A percentile compares a stretch with the other conserved stretches of the same genome.
Conservation (phyloP, 2,113 vertebrate species). For the Pithys albifrons region DNA sequence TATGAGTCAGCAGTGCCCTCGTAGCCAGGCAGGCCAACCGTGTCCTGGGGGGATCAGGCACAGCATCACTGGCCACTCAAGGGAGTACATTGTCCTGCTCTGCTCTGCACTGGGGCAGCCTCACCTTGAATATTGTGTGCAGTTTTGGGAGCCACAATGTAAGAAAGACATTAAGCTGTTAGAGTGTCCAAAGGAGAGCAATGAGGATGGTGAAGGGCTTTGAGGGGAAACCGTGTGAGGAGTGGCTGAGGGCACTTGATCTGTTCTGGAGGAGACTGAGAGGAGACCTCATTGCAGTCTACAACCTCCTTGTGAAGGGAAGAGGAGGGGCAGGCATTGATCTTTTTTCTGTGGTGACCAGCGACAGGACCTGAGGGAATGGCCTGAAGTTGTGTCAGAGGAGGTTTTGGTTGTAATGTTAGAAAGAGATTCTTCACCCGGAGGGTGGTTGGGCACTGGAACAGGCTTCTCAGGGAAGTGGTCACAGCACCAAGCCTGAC, state of each 20-base stretch:
- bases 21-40: background rate
- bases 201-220: background rate
- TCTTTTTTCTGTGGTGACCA: background rate
- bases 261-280: background rate
- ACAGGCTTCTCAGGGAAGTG: background rate
- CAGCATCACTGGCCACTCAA: background rate
- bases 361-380: background rate
- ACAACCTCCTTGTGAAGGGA: background rate
- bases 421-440: accelerated
- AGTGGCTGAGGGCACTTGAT: background rate
- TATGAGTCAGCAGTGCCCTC: background rate
- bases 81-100: background rate
- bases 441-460: background rate
- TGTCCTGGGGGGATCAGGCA: background rate
- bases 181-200: background rate
- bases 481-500: background rate
- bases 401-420: background rate
- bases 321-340: background rate
- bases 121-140: background rate
- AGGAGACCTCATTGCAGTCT: background rate
- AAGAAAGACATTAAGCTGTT: background rate
- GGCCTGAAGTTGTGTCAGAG: background rate
- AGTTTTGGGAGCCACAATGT: background rate
- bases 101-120: background rate
- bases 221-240: background rate